Evolutionary conservation across 2,797 vertebrate species (phyloP).

Genomic region (Buceros bicornis): DNA sequence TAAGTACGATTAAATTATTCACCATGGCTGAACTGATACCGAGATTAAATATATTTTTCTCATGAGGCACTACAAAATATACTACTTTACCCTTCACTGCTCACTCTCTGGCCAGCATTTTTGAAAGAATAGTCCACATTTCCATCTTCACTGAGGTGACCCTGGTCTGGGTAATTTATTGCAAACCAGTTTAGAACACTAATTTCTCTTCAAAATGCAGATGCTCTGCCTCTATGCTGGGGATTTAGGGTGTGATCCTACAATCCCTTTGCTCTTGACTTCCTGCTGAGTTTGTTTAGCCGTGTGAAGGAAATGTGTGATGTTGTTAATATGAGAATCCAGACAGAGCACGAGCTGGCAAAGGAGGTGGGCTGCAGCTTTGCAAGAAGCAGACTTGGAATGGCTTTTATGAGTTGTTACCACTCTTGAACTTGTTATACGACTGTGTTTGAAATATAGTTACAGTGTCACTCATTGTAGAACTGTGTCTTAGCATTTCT

Average conservation of each 20-base stretch:
- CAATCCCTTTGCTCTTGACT: constrained; percentile 9
- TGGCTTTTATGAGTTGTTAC: not conserved
- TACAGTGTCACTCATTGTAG: not conserved
- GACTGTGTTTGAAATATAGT: not conserved
- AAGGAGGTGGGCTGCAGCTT: not conserved
- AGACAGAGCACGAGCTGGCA: not conserved
- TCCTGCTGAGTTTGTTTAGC: not conserved
- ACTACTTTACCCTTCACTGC: not conserved
- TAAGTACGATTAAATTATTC: constrained; percentile 74
- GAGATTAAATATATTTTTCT: constrained; percentile 37
- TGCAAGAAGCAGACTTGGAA: not conserved
- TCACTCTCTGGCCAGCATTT: not conserved
- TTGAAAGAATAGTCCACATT: constrained; percentile 24
- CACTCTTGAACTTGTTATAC: not conserved
- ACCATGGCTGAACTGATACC: constrained; percentile 21
- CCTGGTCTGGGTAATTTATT: not conserved
- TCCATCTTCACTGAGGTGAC: constrained; percentile 60
- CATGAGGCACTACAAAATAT: constrained; percentile 44
- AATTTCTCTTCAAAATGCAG: not conserved
- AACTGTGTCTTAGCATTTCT: not conserved
- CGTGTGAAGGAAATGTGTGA: not conserved
- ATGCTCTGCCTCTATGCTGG: not conserved
- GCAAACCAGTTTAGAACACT: not conserved
- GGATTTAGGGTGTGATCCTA: constrained; percentile 24
- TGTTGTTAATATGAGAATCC: not conserved